phyloP scores from a whole-genome alignment of 1,140 invertebrate species.

The Caenorhabditis brenneri region DNA sequence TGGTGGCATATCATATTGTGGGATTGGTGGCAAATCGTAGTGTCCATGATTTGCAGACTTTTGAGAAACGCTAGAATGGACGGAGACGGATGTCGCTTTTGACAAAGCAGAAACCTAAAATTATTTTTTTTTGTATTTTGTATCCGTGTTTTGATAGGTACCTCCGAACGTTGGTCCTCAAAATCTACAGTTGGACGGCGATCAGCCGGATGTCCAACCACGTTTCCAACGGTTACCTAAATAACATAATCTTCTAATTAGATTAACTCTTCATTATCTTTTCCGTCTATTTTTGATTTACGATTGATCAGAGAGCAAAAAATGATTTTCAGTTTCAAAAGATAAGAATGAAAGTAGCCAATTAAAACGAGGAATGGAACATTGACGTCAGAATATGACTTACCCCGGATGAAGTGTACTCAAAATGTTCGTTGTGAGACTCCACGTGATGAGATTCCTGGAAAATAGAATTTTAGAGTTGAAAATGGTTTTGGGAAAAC shows the following conservation, averaged over 20 bases:
- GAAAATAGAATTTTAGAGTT: neutral
- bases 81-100: slow-evolving; percentile 34
- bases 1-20: slow-evolving; percentile 15
- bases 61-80: slow-evolving; percentile 49
- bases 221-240: slow-evolving; percentile 28
- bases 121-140: neutral
- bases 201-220: neutral
- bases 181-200: neutral
- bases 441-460: neutral
- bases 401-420: slow-evolving; percentile 9
- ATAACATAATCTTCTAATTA: neutral
- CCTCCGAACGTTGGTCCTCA: slow-evolving; percentile 38
- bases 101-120: slow-evolving; percentile 17
- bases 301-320: neutral
- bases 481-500: neutral
- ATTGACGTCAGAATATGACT: neutral
- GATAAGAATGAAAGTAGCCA: neutral
- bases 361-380: neutral
- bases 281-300: neutral
- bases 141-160: neutral
- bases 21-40: slow-evolving; percentile 16
- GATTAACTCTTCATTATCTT: neutral
- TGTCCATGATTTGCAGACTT: slow-evolving; percentile 24
- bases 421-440: neutral
- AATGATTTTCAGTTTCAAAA: slow-evolving; percentile 2